Evolutionary conservation across 2,797 vertebrate species (phyloP).

Genomic region (Takifugu ocellatus): DNA sequence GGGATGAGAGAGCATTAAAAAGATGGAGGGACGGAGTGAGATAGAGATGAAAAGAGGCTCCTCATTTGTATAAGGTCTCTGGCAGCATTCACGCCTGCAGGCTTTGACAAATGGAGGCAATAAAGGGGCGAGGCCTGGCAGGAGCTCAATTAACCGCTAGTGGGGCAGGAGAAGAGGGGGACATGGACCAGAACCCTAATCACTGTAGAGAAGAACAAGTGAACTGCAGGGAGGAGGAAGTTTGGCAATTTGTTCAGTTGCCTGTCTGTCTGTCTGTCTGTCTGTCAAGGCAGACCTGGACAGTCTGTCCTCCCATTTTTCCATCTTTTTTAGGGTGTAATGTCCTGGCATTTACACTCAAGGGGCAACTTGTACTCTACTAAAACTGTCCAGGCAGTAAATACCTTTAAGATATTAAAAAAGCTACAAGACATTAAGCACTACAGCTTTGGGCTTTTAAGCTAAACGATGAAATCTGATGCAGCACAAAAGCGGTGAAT

Average conservation of each 20-base stretch:
- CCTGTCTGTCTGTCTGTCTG: slow-evolving; percentile 58
- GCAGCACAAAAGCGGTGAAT: slow-evolving; percentile 6
- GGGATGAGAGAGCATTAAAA: slow-evolving; percentile 59
- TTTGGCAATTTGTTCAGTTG: slow-evolving; percentile 74
- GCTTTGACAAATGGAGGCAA: slow-evolving; percentile 78
- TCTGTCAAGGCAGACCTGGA: slow-evolving; percentile 15
- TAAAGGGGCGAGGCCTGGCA: slow-evolving; percentile 75
- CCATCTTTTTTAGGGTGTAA: slow-evolving; percentile 37
- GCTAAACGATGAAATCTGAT: slow-evolving; percentile 5
- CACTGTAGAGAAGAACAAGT: slow-evolving; percentile 69
- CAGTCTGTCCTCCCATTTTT: slow-evolving; percentile 6
- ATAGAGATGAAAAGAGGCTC: slow-evolving; percentile 67
- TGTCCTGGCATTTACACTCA: slow-evolving; percentile 38
- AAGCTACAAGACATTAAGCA: neutral
- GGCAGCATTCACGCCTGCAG: slow-evolving; percentile 71
- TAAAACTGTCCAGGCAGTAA: slow-evolving; percentile 9
- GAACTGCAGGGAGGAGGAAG: slow-evolving; percentile 65
- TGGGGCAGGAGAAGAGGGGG: slow-evolving; percentile 61
- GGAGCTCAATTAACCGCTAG: slow-evolving; percentile 73
- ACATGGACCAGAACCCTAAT: slow-evolving; percentile 61
- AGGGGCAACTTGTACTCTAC: slow-evolving; percentile 35
- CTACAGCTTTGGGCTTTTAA: neutral
- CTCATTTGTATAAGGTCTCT: slow-evolving; percentile 77
- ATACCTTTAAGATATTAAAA: slow-evolving; percentile 6
- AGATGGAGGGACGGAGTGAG: slow-evolving; percentile 50